A percentile compares a stretch with the other conserved stretches of the same genome.
Evolutionary conservation across 2,888 invertebrate genomes (phyloP).

Genomic region (Synergus japonicus): DNA sequence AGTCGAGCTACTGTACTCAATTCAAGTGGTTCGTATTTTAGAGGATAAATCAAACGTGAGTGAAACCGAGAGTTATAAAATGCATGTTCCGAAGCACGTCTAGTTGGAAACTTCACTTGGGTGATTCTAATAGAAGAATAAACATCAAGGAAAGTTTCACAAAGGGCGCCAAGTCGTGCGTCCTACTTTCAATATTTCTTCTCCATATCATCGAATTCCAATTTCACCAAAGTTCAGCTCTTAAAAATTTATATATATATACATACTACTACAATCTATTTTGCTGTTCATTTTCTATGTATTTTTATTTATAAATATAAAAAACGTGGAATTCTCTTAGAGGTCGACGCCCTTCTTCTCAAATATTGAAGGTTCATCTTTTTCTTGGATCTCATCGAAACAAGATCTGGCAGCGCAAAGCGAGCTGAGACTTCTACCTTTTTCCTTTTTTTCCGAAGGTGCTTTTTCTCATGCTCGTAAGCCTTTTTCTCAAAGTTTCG

Average conservation of each 20-base stretch:
- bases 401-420: constrained; percentile 22
- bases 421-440: constrained; percentile 20
- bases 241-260: neutral
- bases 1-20: constrained; percentile 12
- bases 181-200: constrained; percentile 36
- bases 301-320: constrained; percentile 49
- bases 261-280: neutral
- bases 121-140: constrained; percentile 56
- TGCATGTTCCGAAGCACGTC: constrained; percentile 50
- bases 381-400: neutral
- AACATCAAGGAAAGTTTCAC: constrained; percentile 48
- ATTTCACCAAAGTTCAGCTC: constrained; percentile 41
- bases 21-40: constrained; percentile 15
- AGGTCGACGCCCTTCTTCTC: neutral
- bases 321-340: neutral
- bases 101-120: constrained; percentile 47
- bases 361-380: neutral
- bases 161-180: constrained; percentile 44
- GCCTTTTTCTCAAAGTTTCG: constrained; percentile 48
- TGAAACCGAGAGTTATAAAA: constrained; percentile 42
- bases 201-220: constrained; percentile 44
- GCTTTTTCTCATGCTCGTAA: constrained; percentile 47
- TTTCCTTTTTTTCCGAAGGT: neutral
- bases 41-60: constrained; percentile 7
- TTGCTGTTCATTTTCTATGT: neutral